Evolutionary conservation across 1,140 invertebrate species (phyloP).

Genomic region (Drosophila ogumai): DNA sequence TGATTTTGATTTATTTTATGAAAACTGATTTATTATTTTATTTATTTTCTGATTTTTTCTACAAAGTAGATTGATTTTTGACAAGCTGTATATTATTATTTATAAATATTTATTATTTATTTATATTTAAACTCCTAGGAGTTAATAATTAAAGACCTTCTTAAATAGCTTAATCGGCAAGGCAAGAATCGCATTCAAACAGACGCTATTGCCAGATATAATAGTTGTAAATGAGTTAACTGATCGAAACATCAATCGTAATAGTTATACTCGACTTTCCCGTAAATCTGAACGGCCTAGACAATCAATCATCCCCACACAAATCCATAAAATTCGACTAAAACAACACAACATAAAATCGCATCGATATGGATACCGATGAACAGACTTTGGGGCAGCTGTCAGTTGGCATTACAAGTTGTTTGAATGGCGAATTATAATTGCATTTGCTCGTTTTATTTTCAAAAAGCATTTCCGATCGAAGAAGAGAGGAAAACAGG

Average conservation of each 20-base stretch:
- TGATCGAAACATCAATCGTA: slow-evolving; percentile 1
- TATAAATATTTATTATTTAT: too few species aligned
- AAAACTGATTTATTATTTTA: neutral
- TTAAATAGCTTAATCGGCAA: neutral
- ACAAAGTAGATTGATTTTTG: neutral
- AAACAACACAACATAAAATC: slow-evolving; percentile 25
- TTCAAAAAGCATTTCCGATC: slow-evolving; percentile 11
- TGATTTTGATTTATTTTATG: neutral
- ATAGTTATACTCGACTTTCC: neutral
- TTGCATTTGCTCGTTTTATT: slow-evolving; percentile 58
- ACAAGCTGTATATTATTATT: neutral
- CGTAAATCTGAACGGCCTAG: slow-evolving; percentile 2
- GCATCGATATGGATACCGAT: slow-evolving; percentile 11
- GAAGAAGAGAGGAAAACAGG: neutral
- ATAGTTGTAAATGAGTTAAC: neutral
- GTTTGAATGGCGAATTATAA: slow-evolving; percentile 71
- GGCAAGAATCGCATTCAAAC: neutral
- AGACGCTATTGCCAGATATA: neutral
- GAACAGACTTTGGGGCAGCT: slow-evolving; percentile 31
- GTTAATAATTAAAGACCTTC: neutral
- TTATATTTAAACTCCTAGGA: too few species aligned
- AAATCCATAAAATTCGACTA: slow-evolving; percentile 35
- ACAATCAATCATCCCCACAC: slow-evolving; percentile 33
- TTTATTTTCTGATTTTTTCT: neutral
- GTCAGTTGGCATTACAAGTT: slow-evolving; percentile 54